phyloP scores from a whole-genome alignment of 2,113 vertebrate species.

The Onychostoma macrolepis region DNA sequence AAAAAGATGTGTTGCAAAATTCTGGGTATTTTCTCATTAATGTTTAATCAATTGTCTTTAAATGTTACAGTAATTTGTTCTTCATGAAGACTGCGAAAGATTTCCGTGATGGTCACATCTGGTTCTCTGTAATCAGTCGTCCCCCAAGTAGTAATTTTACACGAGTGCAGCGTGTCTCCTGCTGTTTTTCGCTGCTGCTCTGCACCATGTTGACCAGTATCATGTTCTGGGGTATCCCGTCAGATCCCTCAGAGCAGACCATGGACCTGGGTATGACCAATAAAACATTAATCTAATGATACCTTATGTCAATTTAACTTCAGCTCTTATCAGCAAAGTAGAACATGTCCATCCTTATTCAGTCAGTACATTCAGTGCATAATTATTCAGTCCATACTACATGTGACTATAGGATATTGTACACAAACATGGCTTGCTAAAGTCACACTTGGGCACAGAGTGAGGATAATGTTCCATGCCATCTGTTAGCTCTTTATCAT shows the following conservation, averaged over 20 bases:
- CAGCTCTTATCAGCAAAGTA: neutral
- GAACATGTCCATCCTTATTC: neutral
- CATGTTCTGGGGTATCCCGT: constrained; percentile 95
- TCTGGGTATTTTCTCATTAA: neutral
- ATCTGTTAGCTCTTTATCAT: too few relatives aligned
- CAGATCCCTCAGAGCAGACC: constrained; percentile 90
- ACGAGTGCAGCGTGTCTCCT: constrained; percentile 88
- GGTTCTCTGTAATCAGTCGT: constrained; percentile 89
- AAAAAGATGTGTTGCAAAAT: neutral
- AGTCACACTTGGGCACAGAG: neutral
- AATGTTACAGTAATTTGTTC: constrained; percentile 84
- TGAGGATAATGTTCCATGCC: neutral
- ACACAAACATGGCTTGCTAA: neutral
- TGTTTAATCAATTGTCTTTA: neutral
- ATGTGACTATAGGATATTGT: neutral
- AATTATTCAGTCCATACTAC: neutral
- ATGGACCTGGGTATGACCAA: constrained; percentile 88
- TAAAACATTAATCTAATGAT: neutral
- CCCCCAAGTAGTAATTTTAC: constrained; percentile 88
- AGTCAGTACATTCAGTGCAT: neutral
- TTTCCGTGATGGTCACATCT: constrained; percentile 90
- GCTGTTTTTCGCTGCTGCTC: constrained; percentile 91
- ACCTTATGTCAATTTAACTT: neutral
- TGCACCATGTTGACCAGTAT: constrained; percentile 97
- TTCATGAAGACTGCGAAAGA: constrained; percentile 89